Conservation (phyloP, 2,888 invertebrate genomes). For the Synergus umbraculus region DNA sequence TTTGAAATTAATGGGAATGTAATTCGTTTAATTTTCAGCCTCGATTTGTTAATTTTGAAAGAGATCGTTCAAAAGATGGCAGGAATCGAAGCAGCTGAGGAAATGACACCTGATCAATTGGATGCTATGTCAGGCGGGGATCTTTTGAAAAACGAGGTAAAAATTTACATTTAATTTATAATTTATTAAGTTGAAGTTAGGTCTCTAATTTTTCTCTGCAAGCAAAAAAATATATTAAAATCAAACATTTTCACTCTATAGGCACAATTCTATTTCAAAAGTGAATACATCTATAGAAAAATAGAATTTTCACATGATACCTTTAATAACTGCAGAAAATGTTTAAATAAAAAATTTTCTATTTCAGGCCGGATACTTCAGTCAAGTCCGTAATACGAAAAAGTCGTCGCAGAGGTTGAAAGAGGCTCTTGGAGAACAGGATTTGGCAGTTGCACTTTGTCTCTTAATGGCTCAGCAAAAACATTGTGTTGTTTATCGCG, state of each 20-base stretch:
- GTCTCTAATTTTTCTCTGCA: no score
- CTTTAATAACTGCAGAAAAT: no score
- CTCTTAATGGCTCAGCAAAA: slow-evolving; percentile 98
- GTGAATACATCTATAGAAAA: background rate
- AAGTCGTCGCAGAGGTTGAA: slow-evolving; percentile 96
- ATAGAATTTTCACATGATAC: background rate
- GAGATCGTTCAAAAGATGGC: slow-evolving; percentile 99
- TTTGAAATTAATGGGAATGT: background rate
- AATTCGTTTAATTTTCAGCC: slow-evolving; percentile 78
- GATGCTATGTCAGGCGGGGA: slow-evolving; percentile 99
- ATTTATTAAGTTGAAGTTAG: background rate
- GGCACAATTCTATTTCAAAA: no score
- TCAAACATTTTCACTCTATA: no score
- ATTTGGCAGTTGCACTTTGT: slow-evolving; percentile 95
- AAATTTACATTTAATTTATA: slow-evolving; percentile 43
- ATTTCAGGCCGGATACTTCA: slow-evolving; percentile 95
- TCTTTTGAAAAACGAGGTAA: slow-evolving; percentile 93
- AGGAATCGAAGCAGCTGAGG: slow-evolving; percentile 97
- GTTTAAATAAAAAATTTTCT: slow-evolving; percentile 44
- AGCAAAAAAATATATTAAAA: no score
- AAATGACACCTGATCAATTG: slow-evolving; percentile 96
- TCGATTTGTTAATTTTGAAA: slow-evolving; percentile 94
- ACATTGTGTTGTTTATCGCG: slow-evolving; percentile 94
- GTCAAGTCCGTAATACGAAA: slow-evolving; percentile 97
- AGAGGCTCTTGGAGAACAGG: slow-evolving; percentile 95